Percentiles rank a stretch among this genome's conserved stretches.
Conservation (phyloP, 2,797 vertebrate species). For the Chromobotia macracanthus region DNA sequence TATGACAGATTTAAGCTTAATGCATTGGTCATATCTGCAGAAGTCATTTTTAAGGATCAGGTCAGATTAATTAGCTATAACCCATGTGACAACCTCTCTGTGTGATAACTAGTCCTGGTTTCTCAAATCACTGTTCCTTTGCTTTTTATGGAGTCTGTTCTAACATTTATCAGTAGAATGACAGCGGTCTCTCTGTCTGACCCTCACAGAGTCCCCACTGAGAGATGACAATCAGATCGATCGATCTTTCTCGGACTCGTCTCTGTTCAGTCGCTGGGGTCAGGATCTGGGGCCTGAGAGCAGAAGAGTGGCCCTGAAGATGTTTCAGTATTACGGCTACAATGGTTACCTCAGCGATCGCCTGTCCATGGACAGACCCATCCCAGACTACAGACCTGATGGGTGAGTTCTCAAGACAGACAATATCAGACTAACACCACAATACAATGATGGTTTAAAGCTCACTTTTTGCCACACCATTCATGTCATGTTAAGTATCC, state of each 20-base stretch:
- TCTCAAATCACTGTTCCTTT: background rate
- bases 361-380: constrained; percentile 85
- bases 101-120: background rate
- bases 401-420: constrained; percentile 82
- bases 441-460: background rate
- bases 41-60: too few species aligned
- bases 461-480: background rate
- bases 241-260: constrained; percentile 90
- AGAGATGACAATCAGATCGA: constrained; percentile 82
- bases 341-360: constrained; percentile 98
- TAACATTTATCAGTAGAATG: background rate
- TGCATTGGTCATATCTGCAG: too few species aligned
- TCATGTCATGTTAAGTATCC: background rate
- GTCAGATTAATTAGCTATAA: background rate
- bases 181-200: constrained; percentile 59
- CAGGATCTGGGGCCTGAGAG: constrained; percentile 90
- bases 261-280: constrained; percentile 95
- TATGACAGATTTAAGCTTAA: too few species aligned
- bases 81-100: background rate
- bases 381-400: constrained; percentile 92
- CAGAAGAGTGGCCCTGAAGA: constrained; percentile 87
- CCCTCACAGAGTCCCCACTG: constrained; percentile 83
- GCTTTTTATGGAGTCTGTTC: background rate
- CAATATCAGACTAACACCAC: too few species aligned
- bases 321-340: constrained; percentile 98